phyloP scores from a whole-genome alignment of 2,888 invertebrate species.

The Balanococcus diminutus region DNA sequence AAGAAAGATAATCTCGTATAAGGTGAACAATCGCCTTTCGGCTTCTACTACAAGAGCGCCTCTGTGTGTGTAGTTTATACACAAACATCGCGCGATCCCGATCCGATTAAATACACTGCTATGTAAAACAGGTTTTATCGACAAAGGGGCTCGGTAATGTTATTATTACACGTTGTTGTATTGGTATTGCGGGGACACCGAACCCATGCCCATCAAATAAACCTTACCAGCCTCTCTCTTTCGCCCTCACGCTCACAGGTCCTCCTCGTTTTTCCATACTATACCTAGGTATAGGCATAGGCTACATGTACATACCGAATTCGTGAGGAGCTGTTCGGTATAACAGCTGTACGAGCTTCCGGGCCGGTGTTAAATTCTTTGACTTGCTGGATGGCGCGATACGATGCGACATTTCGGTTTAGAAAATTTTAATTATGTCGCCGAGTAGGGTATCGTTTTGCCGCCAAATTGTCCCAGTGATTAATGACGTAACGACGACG shows the following conservation, averaged over 20 bases:
- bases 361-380: constrained; percentile 27
- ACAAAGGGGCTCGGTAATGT: constrained; percentile 41
- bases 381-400: neutral
- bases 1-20: constrained; percentile 1
- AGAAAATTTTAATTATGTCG: constrained; percentile 24
- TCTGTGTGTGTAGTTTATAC: constrained; percentile 6
- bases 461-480: constrained; percentile 16
- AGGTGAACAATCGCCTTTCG: constrained; percentile 4
- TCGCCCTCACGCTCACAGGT: neutral
- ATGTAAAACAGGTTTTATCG: constrained; percentile 44
- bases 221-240: neutral
- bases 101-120: constrained; percentile 35
- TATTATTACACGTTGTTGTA: constrained; percentile 40
- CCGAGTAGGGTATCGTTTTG: constrained; percentile 3
- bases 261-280: neutral
- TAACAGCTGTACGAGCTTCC: constrained; percentile 36
- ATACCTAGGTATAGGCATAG: neutral
- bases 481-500: neutral
- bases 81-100: neutral
- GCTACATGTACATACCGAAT: neutral
- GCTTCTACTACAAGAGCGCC: neutral
- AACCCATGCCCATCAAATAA: constrained; percentile 32
- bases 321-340: neutral
- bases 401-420: constrained; percentile 2
- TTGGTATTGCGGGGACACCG: constrained; percentile 40